Percentiles rank a stretch among this genome's conserved stretches.
phyloP scores from a whole-genome alignment of 2,113 vertebrate species.

The Atrichornis clamosus region DNA sequence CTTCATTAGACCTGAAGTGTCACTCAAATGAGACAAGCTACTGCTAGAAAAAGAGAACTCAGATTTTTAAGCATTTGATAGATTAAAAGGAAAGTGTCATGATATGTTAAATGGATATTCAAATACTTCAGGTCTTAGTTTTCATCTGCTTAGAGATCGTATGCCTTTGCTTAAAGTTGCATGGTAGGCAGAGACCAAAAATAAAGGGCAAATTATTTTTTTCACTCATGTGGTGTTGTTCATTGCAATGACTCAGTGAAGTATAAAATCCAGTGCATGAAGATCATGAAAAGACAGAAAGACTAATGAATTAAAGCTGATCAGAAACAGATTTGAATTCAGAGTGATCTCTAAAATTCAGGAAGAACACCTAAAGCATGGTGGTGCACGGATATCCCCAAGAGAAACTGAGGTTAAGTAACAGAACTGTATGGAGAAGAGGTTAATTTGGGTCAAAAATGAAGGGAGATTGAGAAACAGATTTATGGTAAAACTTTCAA shows the following conservation, averaged over 20 bases:
- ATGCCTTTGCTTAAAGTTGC: slow-evolving; percentile 29
- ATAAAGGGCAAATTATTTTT: slow-evolving; percentile 7
- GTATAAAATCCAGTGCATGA: slow-evolving; percentile 15
- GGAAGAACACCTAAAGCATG: not conserved
- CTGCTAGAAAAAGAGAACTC: slow-evolving; percentile 61
- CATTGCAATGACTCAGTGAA: slow-evolving; percentile 46
- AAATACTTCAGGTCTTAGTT: slow-evolving; percentile 41
- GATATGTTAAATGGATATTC: slow-evolving; percentile 62
- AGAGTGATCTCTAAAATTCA: not conserved
- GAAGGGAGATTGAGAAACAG: slow-evolving; percentile 55
- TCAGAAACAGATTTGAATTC: slow-evolving; percentile 7
- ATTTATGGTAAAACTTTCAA: slow-evolving; percentile 66
- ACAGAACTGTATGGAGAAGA: not conserved
- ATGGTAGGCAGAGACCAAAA: slow-evolving; percentile 48
- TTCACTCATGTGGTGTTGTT: slow-evolving; percentile 23
- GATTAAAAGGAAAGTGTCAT: slow-evolving; percentile 65
- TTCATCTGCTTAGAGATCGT: slow-evolving; percentile 8
- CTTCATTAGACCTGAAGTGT: slow-evolving; percentile 57
- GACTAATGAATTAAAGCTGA: slow-evolving; percentile 11
- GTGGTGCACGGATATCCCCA: not conserved
- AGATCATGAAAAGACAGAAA: slow-evolving; percentile 33
- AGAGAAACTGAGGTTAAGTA: not conserved
- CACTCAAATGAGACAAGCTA: slow-evolving; percentile 66
- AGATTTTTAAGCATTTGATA: slow-evolving; percentile 52
- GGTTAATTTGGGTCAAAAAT: slow-evolving; percentile 64